Evolutionary conservation across 2,797 vertebrate species (phyloP).

Genomic region (Gymnoscopelus braueri): DNA sequence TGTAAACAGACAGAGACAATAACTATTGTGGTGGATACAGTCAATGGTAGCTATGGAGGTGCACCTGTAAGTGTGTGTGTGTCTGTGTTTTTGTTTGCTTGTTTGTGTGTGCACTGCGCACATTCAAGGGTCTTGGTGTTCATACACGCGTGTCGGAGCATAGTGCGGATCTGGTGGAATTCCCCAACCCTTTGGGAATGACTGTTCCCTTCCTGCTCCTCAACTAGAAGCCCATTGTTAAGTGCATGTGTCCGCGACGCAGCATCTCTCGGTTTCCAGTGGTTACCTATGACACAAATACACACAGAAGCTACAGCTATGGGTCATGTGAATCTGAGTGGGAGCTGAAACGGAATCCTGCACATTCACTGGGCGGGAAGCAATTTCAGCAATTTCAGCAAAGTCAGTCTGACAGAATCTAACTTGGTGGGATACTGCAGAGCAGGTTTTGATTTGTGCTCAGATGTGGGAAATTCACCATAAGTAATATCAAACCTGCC

Average conservation of each 20-base stretch:
- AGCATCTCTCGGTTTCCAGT: conserved; percentile 71
- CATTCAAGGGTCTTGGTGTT: neutral
- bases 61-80: conserved; percentile 72
- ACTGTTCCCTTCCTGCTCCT: conserved; percentile 75
- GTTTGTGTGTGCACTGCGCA: conserved; percentile 23
- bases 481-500: too few relatives aligned
- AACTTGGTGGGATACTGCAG: neutral
- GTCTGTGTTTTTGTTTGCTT: conserved; percentile 21
- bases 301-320: conserved; percentile 29
- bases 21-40: conserved; percentile 75
- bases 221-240: conserved; percentile 74
- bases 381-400: too few relatives aligned
- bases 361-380: neutral
- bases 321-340: conserved; percentile 14
- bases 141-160: conserved; percentile 27
- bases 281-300: conserved; percentile 58
- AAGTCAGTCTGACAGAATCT: neutral
- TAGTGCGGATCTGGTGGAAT: conserved; percentile 68
- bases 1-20: conserved; percentile 81
- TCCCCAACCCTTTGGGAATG: conserved; percentile 66
- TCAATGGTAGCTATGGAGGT: conserved; percentile 35
- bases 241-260: conserved; percentile 63
- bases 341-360: conserved; percentile 9
- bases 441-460: too few relatives aligned
- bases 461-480: too few relatives aligned